Percentiles rank a stretch among this genome's conserved stretches.
Conservation (phyloP, 2,888 invertebrate species). For the Glaucopsyche alexis region DNA sequence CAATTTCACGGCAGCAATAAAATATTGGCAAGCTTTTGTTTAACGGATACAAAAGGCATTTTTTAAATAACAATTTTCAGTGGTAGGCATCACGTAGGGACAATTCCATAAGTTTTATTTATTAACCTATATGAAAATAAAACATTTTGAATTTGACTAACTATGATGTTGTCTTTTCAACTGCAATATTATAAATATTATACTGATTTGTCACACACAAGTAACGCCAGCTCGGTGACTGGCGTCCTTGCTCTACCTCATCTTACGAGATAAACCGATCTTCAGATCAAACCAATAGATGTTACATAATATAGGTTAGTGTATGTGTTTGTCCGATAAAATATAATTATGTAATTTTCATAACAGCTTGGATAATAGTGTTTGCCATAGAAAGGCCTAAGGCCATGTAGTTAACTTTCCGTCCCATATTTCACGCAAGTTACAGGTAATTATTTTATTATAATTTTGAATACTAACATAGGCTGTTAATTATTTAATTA, state of each 20-base stretch:
- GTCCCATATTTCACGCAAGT: background rate
- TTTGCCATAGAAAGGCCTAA: background rate
- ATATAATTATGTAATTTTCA: background rate
- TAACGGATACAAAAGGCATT: background rate
- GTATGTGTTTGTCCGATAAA: background rate
- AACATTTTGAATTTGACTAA: too few relatives aligned
- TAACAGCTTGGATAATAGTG: background rate
- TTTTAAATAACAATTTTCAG: too few relatives aligned
- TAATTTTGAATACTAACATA: background rate
- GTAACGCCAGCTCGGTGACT: background rate
- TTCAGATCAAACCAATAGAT: background rate
- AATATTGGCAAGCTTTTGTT: slow-evolving; percentile 17
- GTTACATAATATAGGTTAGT: background rate
- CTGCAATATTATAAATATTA: background rate
- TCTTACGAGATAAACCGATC: background rate
- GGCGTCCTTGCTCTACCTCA: background rate
- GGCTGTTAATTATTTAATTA: slow-evolving; percentile 14
- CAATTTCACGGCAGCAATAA: slow-evolving; percentile 22
- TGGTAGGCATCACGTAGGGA: too few relatives aligned
- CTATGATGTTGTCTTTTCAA: too few relatives aligned
- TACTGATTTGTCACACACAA: background rate
- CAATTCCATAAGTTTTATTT: too few relatives aligned
- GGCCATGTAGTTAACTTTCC: background rate
- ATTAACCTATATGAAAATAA: too few relatives aligned
- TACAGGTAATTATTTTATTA: background rate